Evolutionary conservation across 1,140 invertebrate genomes (phyloP).

Genomic region (Xylocopa sonorina): DNA sequence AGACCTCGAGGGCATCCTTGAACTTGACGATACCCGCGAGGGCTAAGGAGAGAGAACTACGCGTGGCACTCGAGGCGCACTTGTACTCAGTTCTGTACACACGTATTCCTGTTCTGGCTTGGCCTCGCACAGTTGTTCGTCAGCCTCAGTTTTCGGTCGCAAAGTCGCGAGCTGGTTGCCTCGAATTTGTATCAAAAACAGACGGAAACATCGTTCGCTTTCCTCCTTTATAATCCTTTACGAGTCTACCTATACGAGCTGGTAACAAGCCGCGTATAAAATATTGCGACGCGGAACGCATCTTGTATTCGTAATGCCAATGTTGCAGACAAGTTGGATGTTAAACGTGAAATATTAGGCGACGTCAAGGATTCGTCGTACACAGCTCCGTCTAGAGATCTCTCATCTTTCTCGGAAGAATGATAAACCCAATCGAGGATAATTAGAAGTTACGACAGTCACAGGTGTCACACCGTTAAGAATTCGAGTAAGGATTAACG

Average conservation of each 20-base stretch:
- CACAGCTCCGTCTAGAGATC: neutral
- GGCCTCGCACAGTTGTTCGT: slow-evolving; percentile 38
- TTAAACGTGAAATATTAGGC: slow-evolving; percentile 34
- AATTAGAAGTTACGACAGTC: slow-evolving; percentile 13
- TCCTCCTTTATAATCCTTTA: neutral
- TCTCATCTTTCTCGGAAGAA: neutral
- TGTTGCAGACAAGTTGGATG: slow-evolving; percentile 15
- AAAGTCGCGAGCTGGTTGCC: neutral
- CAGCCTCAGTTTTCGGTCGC: neutral
- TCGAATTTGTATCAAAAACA: neutral
- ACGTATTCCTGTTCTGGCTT: slow-evolving; percentile 3
- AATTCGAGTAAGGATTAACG: slow-evolving; percentile 29
- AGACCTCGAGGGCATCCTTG: slow-evolving; percentile 58
- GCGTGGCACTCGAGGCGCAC: slow-evolving; percentile 20
- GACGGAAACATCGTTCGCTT: neutral
- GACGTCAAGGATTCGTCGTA: slow-evolving; percentile 10
- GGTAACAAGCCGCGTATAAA: neutral
- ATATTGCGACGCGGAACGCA: neutral
- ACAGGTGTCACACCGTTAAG: neutral
- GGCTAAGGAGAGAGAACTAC: slow-evolving; percentile 16
- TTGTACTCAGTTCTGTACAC: slow-evolving; percentile 24
- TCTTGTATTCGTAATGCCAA: slow-evolving; percentile 23
- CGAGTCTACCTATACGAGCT: neutral
- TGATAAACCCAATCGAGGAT: neutral
- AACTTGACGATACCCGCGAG: slow-evolving; percentile 46